These are phyloP conservation scores for Tadarida brasiliensis DNA, from an alignment of 2,797 vertebrate species.

Conservation along the genomic window DNA sequence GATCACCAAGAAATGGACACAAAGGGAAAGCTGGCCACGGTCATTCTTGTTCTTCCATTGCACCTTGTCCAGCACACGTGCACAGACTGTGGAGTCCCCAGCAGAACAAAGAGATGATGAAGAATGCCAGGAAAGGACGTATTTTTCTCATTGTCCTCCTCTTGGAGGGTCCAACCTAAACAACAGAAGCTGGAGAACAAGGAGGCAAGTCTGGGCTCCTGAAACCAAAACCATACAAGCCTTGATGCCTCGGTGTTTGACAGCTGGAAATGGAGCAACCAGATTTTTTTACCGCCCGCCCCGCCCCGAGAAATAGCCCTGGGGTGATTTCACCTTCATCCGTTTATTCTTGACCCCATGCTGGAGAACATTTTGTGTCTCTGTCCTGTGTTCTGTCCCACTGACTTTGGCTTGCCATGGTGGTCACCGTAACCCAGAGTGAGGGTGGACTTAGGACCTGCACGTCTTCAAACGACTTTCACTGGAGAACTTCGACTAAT, in stretches of 20 bases:
- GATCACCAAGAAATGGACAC: neutral
- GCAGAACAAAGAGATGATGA: neutral
- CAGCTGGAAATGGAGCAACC: neutral
- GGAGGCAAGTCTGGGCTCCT: neutral
- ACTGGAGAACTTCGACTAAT: neutral
- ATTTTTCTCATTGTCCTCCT: neutral
- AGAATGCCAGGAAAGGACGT: neutral
- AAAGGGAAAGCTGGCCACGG: fast-evolving
- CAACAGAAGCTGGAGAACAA: neutral
- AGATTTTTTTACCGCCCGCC: neutral
- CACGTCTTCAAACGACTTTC: neutral
- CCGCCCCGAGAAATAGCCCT: neutral
- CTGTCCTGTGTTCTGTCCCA: neutral
- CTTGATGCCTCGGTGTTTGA: fast-evolving
- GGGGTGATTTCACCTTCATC: no score
- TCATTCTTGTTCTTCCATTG: fast-evolving
- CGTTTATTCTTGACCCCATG: neutral
- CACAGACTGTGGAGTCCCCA: neutral
- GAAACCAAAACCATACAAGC: neutral
- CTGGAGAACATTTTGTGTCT: no score
- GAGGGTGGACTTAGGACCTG: neutral
- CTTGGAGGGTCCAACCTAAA: neutral
- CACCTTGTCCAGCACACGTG: fast-evolving
- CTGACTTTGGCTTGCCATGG: neutral
- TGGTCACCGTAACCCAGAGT: neutral